Evolutionary conservation across 2,113 vertebrate genomes (phyloP).

Genomic region (Chaetodon auriga): DNA sequence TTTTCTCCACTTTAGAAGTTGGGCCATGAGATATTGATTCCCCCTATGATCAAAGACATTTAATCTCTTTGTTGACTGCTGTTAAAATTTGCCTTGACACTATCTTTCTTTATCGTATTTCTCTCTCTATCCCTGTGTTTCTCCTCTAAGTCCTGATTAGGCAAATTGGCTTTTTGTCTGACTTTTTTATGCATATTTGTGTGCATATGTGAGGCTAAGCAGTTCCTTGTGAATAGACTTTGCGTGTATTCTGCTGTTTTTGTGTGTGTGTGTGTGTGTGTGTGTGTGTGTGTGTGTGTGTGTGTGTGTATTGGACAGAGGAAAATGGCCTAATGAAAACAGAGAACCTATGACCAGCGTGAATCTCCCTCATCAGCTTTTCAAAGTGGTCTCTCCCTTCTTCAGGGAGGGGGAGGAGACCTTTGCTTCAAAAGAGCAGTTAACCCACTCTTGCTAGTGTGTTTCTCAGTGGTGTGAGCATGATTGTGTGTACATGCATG

Average conservation of each 20-base stretch:
- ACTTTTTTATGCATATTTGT: not conserved
- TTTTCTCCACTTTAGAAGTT: conserved; percentile 15
- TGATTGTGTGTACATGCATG: not conserved
- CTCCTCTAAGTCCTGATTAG: conserved; percentile 33
- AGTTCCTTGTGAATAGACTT: not conserved
- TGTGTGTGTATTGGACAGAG: not conserved
- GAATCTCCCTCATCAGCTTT: conserved; percentile 18
- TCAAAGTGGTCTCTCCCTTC: conserved; percentile 16
- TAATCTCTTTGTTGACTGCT: conserved; percentile 31
- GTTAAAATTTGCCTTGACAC: conserved; percentile 14
- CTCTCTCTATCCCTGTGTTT: conserved; percentile 1
- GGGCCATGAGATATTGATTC: conserved; percentile 35
- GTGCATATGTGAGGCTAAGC: not conserved
- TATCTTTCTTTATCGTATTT: conserved; percentile 3
- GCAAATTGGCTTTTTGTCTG: conserved; percentile 19
- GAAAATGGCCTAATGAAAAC: not conserved
- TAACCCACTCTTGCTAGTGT: not conserved
- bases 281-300: not conserved
- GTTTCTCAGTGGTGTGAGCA: not conserved
- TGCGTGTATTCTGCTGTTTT: not conserved
- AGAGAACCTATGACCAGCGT: not conserved
- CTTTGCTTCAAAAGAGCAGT: conserved; percentile 13
- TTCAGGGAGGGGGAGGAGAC: not conserved
- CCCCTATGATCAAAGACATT: conserved; percentile 26
- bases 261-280: not conserved